These are phyloP conservation scores for Clepsis dumicolana DNA, from an alignment of 2,888 invertebrate species.

Conservation along the genomic window DNA sequence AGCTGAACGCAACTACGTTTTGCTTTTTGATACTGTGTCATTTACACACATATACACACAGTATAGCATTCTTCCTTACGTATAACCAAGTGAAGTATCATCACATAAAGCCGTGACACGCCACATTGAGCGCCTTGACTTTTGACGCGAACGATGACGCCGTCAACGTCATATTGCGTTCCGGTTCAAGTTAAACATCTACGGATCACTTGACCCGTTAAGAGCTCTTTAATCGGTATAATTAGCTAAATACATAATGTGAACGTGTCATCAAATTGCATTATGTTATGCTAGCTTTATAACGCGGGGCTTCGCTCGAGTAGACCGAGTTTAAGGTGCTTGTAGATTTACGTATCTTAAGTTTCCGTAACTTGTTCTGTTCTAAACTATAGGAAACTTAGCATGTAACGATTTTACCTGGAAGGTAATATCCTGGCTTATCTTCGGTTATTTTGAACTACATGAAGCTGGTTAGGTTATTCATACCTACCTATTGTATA, in stretches of 20 bases:
- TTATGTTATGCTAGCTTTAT: not conserved
- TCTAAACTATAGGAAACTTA: not conserved
- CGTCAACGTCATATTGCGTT: not conserved
- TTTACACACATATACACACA: too few species aligned
- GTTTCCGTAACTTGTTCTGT: not conserved
- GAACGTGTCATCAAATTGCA: not conserved
- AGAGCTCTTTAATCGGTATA: constrained; percentile 12
- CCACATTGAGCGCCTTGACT: constrained; percentile 11
- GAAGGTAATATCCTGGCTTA: not conserved
- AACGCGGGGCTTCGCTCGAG: not conserved
- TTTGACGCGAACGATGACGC: not conserved
- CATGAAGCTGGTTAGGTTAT: too few species aligned
- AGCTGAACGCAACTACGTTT: too few species aligned
- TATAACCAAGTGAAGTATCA: not conserved
- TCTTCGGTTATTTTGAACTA: too few species aligned
- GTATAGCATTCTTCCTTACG: not conserved
- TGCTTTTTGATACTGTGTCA: too few species aligned
- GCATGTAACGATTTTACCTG: not conserved
- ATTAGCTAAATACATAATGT: constrained; percentile 5
- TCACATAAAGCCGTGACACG: constrained; percentile 24
- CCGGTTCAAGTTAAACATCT: constrained; percentile 25
- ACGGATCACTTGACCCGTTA: not conserved
- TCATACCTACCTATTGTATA: too few species aligned
- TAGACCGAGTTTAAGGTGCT: not conserved
- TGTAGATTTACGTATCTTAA: not conserved